phyloP scores from a whole-genome alignment of 2,888 invertebrate species.

The Gnatocerus cornutus region DNA sequence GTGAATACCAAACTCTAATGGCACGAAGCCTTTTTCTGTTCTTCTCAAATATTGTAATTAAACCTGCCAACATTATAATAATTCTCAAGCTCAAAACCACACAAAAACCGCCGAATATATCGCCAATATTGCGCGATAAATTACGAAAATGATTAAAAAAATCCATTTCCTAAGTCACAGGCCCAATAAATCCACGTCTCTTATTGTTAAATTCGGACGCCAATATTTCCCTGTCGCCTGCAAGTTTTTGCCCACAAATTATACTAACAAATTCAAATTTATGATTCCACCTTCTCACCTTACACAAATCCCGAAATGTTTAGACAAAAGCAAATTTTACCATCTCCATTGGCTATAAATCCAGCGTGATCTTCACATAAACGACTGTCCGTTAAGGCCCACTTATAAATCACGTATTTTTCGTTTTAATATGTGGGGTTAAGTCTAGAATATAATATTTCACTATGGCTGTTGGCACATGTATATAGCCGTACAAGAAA shows the following conservation, averaged over 20 bases:
- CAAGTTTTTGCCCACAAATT: constrained; percentile 15
- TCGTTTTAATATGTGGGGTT: constrained; percentile 58
- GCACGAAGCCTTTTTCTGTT: no score
- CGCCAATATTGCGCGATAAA: no score
- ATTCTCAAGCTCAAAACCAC: no score
- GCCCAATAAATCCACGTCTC: no score
- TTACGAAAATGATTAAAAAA: no score
- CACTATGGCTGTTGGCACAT: constrained; percentile 64
- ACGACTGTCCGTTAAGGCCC: constrained; percentile 32
- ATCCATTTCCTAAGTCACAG: no score
- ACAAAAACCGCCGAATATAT: no score
- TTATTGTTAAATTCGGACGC: background rate
- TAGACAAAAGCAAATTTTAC: constrained; percentile 26
- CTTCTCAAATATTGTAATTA: no score
- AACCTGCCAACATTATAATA: no score
- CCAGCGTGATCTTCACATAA: constrained; percentile 37
- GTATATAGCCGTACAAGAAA: constrained; percentile 57
- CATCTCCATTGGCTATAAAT: constrained; percentile 19
- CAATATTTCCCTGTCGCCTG: no score
- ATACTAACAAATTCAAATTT: constrained; percentile 2
- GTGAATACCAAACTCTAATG: no score
- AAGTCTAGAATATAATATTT: constrained; percentile 65
- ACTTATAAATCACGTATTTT: constrained; percentile 46
- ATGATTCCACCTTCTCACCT: background rate
- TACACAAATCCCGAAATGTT: constrained; percentile 12